Evolutionary conservation across 2,113 vertebrate species (phyloP).

Genomic region (Macquaria ambigua): DNA sequence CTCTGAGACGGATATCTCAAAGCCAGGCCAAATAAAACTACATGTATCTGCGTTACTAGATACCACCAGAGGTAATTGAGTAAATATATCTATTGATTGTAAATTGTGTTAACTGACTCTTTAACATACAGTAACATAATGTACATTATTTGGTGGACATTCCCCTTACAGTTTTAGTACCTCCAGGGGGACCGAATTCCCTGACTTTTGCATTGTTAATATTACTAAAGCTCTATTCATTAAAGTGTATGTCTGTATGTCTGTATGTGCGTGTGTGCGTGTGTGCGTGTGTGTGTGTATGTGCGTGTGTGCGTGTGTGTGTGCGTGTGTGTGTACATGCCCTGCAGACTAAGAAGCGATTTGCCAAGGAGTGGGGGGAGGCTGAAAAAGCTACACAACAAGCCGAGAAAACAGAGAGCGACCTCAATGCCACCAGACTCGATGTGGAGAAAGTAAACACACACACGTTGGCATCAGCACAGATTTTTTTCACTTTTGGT

Average conservation of each 20-base stretch:
- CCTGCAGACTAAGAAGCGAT: conserved; percentile 88
- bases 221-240: not conserved
- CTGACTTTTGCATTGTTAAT: conserved; percentile 1
- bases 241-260: conserved; percentile 8
- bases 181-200: not conserved
- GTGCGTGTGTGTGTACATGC: conserved; percentile 31
- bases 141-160: not conserved
- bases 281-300: not conserved
- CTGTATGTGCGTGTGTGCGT: conserved; percentile 25
- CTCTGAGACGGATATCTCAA: not conserved
- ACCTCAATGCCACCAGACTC: conserved; percentile 84
- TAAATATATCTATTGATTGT: not conserved
- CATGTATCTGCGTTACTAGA: not conserved
- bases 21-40: not conserved
- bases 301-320: conserved; percentile 24
- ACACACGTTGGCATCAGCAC: not conserved
- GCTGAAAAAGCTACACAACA: conserved; percentile 89
- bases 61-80: not conserved
- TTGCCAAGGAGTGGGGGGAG: conserved; percentile 90
- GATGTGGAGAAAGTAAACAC: conserved; percentile 89
- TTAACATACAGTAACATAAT: not conserved
- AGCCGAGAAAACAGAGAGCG: conserved; percentile 85
- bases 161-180: not conserved
- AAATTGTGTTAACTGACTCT: not conserved
- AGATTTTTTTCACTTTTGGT: not conserved